Percentiles rank a stretch among this genome's conserved stretches.
These are phyloP conservation scores for Coranthus polyacanthus DNA, from an alignment of 2,797 vertebrate genomes.

Conservation along the genomic window DNA sequence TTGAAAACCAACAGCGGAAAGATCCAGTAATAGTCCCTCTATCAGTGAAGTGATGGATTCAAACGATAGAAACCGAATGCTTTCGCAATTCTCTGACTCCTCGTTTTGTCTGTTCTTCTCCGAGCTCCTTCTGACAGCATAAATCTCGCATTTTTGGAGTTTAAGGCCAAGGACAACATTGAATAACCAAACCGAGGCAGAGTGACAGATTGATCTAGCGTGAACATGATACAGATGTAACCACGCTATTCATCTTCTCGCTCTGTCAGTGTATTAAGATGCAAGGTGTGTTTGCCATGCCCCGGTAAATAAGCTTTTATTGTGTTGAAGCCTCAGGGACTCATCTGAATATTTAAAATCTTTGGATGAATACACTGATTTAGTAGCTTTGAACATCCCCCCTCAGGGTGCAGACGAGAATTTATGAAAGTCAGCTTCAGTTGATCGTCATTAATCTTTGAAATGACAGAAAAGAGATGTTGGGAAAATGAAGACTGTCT, in stretches of 20 bases:
- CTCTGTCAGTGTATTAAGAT: constrained; percentile 75
- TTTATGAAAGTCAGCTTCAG: constrained; percentile 65
- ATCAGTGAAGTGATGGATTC: constrained; percentile 46
- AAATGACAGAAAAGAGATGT: constrained; percentile 61
- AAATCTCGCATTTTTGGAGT: constrained; percentile 69
- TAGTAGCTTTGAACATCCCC: constrained; percentile 66
- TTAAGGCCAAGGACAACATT: constrained; percentile 79
- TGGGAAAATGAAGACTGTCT: constrained; percentile 21
- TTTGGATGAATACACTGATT: constrained; percentile 76
- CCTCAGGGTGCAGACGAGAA: constrained; percentile 50
- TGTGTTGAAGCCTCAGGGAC: constrained; percentile 71
- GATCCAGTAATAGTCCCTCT: constrained; percentile 28
- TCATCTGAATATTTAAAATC: constrained; percentile 82
- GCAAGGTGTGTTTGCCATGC: constrained; percentile 73
- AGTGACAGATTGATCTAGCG: constrained; percentile 78
- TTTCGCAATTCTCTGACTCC: constrained; percentile 26
- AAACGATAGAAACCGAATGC: constrained; percentile 50
- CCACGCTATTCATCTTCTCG: constrained; percentile 74
- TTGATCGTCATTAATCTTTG: constrained; percentile 68
- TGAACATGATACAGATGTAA: constrained; percentile 79
- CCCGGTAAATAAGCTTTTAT: constrained; percentile 82
- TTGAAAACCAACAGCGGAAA: constrained; percentile 28
- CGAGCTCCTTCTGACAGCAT: constrained; percentile 41
- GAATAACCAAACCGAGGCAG: constrained; percentile 63
- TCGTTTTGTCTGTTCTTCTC: constrained; percentile 45